Percentiles rank a stretch among this genome's conserved stretches.
phyloP scores from a whole-genome alignment of 2,888 invertebrate genomes.

The Xestia xanthographa region DNA sequence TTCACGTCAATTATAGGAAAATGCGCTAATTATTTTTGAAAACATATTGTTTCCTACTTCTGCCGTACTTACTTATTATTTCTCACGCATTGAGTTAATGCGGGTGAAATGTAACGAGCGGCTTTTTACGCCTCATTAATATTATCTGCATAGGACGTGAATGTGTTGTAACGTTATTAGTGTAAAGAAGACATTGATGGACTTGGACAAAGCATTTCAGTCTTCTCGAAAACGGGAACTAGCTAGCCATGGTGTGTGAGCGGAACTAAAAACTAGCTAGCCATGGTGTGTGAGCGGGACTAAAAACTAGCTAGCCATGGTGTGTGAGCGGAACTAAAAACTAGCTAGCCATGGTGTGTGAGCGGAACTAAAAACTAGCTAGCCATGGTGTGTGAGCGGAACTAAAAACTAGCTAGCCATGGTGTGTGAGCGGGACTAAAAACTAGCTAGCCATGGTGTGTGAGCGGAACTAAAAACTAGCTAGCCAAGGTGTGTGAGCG shows the following conservation, averaged over 20 bases:
- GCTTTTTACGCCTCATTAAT: constrained; percentile 9
- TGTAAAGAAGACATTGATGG: background rate
- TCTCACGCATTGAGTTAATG: constrained; percentile 20
- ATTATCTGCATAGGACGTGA: background rate
- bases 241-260: background rate
- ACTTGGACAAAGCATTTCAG: background rate
- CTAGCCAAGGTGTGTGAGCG: too few species aligned
- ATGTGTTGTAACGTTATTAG: constrained; percentile 4
- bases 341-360: too few species aligned
- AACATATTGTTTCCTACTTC: constrained; percentile 12
- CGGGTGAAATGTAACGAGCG: constrained; percentile 11
- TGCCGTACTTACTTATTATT: background rate
- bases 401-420: too few species aligned
- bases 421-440: too few species aligned
- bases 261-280: background rate
- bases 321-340: too few species aligned
- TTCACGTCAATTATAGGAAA: constrained; percentile 19
- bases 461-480: too few species aligned
- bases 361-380: too few species aligned
- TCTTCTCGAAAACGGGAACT: background rate
- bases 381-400: too few species aligned
- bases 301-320: too few species aligned
- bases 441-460: too few species aligned
- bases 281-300: too few species aligned
- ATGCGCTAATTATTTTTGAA: constrained; percentile 21